A percentile compares a stretch with the other conserved stretches of the same genome.
phyloP scores from a whole-genome alignment of 92 coral and sea anemone genomes.

The Parazoanthus swiftii region DNA sequence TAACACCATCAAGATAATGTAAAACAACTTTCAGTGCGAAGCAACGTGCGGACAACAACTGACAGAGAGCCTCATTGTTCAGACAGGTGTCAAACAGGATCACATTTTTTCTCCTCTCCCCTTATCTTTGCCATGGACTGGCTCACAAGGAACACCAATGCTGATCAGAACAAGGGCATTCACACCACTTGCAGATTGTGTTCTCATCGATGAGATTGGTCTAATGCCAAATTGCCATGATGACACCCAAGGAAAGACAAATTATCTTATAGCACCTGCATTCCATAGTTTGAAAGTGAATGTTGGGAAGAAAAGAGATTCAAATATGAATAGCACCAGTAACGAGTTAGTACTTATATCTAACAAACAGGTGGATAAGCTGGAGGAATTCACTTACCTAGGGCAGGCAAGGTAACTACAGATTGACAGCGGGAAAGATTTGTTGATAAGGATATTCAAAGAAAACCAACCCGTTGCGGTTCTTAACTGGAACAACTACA shows the following conservation, averaged over 20 bases:
- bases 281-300: background rate
- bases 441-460: too few species aligned
- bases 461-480: too few species aligned
- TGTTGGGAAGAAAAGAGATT: background rate
- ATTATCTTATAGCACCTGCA: background rate
- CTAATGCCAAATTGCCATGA: too few species aligned
- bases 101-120: background rate
- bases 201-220: constrained; percentile 14
- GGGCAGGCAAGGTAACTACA: background rate
- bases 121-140: background rate
- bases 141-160: background rate
- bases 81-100: background rate
- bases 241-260: background rate
- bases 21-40: background rate
- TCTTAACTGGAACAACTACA: too few species aligned
- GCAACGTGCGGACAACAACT: background rate
- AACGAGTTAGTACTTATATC: background rate
- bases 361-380: too few species aligned
- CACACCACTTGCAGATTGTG: background rate
- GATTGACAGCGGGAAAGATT: background rate
- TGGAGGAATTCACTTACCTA: too few species aligned
- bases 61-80: background rate
- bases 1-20: background rate
- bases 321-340: too few species aligned
- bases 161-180: background rate